Base-by-base conservation (phyloP, 1,140 invertebrate genomes). In the Ceratitis capitata region DNA sequence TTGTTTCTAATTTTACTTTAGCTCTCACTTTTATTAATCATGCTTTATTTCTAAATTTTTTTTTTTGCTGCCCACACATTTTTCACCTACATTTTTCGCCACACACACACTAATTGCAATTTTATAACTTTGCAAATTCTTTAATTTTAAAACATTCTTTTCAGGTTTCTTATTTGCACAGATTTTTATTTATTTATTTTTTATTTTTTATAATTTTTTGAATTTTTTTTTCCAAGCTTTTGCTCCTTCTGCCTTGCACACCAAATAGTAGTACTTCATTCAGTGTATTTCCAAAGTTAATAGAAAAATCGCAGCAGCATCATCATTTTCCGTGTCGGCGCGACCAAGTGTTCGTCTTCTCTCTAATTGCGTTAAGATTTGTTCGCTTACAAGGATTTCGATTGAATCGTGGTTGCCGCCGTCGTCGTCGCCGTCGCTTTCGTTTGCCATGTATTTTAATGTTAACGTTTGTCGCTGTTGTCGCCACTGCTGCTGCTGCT, bases 361-460 rank as follows among this genome's bases (percentile, higher is more conserved):
- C 82, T 83, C 82, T 83, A 83, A 83, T 84, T 84, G 83, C 51
- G 51, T 84, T 84, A 61, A 84, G 39, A 84, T 84, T 84, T 58
- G 47, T 58, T 84, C 83, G 16, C 56, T 84, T 58, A 83, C 47
- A 83, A 83, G 82, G 82, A 83, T 83, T 83, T 83, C 82, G 82
- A 83, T 83, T 83, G 47, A 83, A 53, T 56, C 82, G 51, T 84
- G 51, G 47, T 78, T 85, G 84, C 26, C 64, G 58, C 29, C 42
- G 58, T 14, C 61, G 84, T 35, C 39, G 42, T 23, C 42, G 84
- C 58, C 2, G 53, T n/a, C n/a, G 26, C 3, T 19, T 26, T 6
- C 32, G 26, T 39, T 61, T n/a, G 53, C 51, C n/a, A n/a, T n/a
- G n/a, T n/a, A 26, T 26, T 74, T n/a, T n/a, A n/a, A n/a, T n/a